Evolutionary conservation across 2,888 invertebrate genomes (phyloP).

Genomic region (Thymelicus acteon): DNA sequence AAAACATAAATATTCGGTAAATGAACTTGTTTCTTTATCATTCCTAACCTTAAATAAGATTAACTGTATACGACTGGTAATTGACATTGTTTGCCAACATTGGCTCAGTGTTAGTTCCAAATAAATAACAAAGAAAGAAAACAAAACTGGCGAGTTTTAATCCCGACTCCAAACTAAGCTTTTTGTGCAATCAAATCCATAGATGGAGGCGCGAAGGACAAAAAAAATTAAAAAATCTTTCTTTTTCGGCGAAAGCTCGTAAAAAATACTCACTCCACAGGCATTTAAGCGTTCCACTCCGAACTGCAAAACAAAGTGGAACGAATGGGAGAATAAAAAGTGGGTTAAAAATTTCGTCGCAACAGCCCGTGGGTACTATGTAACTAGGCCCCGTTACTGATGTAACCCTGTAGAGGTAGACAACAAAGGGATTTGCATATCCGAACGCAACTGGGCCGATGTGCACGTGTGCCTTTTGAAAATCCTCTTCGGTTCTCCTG

Average conservation of each 20-base stretch:
- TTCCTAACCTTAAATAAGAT: too few relatives aligned
- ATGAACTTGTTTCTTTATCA: too few relatives aligned
- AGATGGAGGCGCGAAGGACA: conserved; percentile 13
- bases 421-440: conserved; percentile 82
- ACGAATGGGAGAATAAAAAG: conserved; percentile 27
- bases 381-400: conserved; percentile 68
- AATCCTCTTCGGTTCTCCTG: conserved; percentile 37
- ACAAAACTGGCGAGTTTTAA: conserved; percentile 4
- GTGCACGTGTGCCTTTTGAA: conserved; percentile 52
- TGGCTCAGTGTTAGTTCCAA: background rate
- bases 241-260: conserved; percentile 28
- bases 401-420: conserved; percentile 53
- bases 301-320: conserved; percentile 25
- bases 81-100: background rate
- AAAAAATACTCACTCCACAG: conserved; percentile 24
- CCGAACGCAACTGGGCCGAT: conserved; percentile 61
- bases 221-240: conserved; percentile 12
- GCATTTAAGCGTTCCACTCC: conserved; percentile 15
- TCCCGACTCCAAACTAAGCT: conserved; percentile 7
- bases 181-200: conserved; percentile 30
- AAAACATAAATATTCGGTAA: too few relatives aligned
- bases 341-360: conserved; percentile 32
- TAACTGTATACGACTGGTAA: too few relatives aligned
- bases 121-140: background rate
- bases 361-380: conserved; percentile 17